Conservation (phyloP, 2,113 vertebrate species). For the Halcyon malimbica region DNA sequence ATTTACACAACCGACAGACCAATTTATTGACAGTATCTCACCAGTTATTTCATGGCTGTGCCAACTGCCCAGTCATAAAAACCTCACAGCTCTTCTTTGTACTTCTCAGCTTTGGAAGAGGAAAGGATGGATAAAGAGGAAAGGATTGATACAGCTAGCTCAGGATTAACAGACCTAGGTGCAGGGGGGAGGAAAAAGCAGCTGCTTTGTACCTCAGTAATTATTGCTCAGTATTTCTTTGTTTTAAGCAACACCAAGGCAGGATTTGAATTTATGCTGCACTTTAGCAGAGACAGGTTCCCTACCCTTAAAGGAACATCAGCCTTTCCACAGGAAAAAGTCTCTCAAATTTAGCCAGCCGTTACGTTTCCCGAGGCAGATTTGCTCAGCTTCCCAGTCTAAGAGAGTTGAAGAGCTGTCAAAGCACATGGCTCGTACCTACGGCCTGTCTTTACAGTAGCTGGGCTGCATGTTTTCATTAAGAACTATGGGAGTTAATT, state of each 20-base stretch:
- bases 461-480: not conserved
- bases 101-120: not conserved
- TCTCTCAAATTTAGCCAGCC: not conserved
- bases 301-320: not conserved
- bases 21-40: not conserved
- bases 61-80: not conserved
- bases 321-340: conserved; percentile 43
- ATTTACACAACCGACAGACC: not conserved
- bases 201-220: conserved; percentile 19
- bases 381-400: not conserved
- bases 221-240: conserved; percentile 39
- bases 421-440: not conserved
- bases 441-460: not conserved
- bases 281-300: conserved; percentile 17
- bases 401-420: conserved; percentile 31
- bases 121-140: not conserved
- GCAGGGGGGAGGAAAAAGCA: not conserved
- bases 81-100: not conserved
- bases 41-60: not conserved
- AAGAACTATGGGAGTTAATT: not conserved
- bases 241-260: conserved; percentile 30
- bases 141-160: not conserved
- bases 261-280: conserved; percentile 21
- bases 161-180: not conserved
- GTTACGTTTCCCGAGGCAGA: not conserved